These are phyloP conservation scores for Bombus ignitus DNA, from an alignment of 1,140 invertebrate genomes.

Conservation along the genomic window DNA sequence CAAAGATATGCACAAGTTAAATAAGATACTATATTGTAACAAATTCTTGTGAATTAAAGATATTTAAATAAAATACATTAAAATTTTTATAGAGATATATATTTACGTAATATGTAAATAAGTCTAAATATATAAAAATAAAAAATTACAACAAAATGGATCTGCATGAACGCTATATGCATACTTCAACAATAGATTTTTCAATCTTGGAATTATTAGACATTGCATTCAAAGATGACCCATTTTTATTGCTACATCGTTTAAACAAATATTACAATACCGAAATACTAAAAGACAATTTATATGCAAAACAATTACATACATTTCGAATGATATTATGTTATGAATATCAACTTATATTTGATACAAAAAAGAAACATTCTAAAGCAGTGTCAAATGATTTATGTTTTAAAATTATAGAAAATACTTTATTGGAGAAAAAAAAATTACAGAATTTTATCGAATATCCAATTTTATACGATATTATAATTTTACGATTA, in stretches of 20 bases:
- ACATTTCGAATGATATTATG: constrained; percentile 62
- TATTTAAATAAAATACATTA: neutral
- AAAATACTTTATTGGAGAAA: constrained; percentile 32
- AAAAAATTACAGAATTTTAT: constrained; percentile 4
- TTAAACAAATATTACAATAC: constrained; percentile 51
- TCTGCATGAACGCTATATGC: constrained; percentile 67
- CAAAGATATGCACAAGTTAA: neutral
- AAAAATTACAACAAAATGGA: constrained; percentile 64
- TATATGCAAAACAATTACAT: constrained; percentile 58
- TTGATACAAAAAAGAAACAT: constrained; percentile 17
- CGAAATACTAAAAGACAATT: constrained; percentile 36
- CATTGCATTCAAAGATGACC: constrained; percentile 28
- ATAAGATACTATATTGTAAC: neutral
- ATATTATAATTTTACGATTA: constrained; percentile 67
- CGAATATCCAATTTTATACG: constrained; percentile 59
- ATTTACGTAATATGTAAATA: neutral
- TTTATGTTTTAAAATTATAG: constrained; percentile 38
- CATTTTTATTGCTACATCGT: constrained; percentile 28
- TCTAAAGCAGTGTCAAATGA: neutral
- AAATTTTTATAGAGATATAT: neutral
- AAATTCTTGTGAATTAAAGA: neutral
- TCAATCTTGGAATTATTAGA: constrained; percentile 51
- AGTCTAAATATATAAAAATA: neutral
- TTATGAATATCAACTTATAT: constrained; percentile 64
- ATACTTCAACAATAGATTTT: constrained; percentile 50